Evolutionary conservation across 2,888 invertebrate species (phyloP).

Genomic region (Malthinus flaveolus): DNA sequence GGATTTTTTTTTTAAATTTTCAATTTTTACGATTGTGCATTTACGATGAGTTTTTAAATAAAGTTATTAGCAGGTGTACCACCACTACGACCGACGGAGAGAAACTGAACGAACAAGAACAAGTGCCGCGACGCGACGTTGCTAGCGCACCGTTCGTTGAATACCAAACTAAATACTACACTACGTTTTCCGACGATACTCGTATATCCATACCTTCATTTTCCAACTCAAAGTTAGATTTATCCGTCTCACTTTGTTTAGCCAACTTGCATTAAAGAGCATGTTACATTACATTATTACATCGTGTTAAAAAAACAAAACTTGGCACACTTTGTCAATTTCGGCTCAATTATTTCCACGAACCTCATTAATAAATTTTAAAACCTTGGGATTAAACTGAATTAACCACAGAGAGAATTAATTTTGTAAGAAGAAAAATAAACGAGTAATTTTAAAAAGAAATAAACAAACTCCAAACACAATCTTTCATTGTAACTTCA

Average conservation of each 20-base stretch:
- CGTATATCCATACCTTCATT: slow-evolving; percentile 6
- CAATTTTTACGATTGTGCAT: slow-evolving; percentile 7
- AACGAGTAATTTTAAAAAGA: no score
- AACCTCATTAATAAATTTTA: slow-evolving; percentile 17
- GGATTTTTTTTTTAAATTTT: not conserved
- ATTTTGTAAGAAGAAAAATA: no score
- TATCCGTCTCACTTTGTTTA: slow-evolving; percentile 10
- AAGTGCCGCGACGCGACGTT: slow-evolving; percentile 24
- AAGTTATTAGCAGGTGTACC: slow-evolving; percentile 10
- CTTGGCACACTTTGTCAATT: slow-evolving; percentile 14
- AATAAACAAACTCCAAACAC: no score
- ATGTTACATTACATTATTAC: not conserved
- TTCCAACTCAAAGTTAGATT: not conserved
- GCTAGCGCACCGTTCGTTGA: slow-evolving; percentile 18
- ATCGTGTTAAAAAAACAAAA: no score
- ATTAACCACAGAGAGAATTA: no score
- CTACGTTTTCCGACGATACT: slow-evolving; percentile 13
- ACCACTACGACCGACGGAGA: slow-evolving; percentile 15
- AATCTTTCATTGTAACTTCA: no score
- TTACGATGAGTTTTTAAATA: slow-evolving; percentile 12
- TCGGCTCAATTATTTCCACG: slow-evolving; percentile 10
- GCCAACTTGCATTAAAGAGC: not conserved
- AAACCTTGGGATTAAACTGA: not conserved
- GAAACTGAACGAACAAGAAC: slow-evolving; percentile 27
- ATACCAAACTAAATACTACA: slow-evolving; percentile 16